phyloP scores from a whole-genome alignment of 2,113 vertebrate species.

The Hucho hucho region DNA sequence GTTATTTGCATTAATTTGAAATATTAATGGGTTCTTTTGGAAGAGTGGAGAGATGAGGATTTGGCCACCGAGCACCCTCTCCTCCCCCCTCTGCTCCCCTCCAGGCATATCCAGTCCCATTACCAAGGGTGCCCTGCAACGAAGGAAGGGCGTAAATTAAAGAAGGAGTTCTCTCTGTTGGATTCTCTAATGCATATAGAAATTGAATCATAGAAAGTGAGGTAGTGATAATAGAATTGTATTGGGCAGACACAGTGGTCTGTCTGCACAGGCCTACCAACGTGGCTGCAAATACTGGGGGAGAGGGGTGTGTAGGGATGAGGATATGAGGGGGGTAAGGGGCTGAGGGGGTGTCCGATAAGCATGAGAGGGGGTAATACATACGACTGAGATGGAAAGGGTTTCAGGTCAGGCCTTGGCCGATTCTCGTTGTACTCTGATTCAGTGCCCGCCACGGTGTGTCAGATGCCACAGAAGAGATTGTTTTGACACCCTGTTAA shows the following conservation, averaged over 20 bases:
- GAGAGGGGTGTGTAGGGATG: background rate
- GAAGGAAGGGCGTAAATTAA: background rate
- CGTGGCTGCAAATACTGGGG: too few species aligned
- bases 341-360: slow-evolving; percentile 8
- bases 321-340: background rate
- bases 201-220: background rate
- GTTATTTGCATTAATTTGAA: slow-evolving; percentile 49
- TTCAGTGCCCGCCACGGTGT: slow-evolving; percentile 15
- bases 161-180: background rate
- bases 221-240: background rate
- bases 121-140: background rate
- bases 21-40: slow-evolving; percentile 49
- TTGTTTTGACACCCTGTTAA: slow-evolving; percentile 88
- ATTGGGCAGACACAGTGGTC: background rate
- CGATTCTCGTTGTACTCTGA: slow-evolving; percentile 7
- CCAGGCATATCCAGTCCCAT: slow-evolving; percentile 13
- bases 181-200: background rate
- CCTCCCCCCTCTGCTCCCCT: background rate
- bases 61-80: slow-evolving; percentile 20
- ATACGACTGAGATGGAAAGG: background rate
- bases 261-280: background rate
- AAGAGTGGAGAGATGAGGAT: slow-evolving; percentile 21
- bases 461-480: slow-evolving; percentile 74
- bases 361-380: background rate
- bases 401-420: slow-evolving; percentile 24